Percentiles rank a stretch among this genome's conserved stretches.
These are phyloP conservation scores for Spodoptera litura DNA, from an alignment of 1,140 invertebrate species.

Conservation along the genomic window DNA sequence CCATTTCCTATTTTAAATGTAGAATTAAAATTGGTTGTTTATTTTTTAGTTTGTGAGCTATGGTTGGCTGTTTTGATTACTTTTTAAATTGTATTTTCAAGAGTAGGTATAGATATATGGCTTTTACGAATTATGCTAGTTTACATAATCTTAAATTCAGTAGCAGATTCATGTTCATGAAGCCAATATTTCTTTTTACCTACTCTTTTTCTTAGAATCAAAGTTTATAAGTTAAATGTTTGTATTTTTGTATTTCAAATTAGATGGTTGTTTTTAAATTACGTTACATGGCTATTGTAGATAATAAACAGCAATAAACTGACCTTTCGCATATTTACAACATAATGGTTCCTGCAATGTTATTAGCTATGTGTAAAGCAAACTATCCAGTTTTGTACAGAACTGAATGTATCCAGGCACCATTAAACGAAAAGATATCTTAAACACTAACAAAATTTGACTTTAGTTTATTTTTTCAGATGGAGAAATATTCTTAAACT, in stretches of 20 bases:
- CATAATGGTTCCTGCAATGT: neutral
- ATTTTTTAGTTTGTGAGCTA: neutral
- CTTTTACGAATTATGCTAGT: too few relatives aligned
- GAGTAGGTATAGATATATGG: too few relatives aligned
- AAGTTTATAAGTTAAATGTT: too few relatives aligned
- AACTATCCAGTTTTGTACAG: neutral
- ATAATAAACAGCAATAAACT: slow-evolving; percentile 2
- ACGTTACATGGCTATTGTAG: neutral
- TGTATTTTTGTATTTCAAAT: neutral
- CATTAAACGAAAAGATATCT: too few relatives aligned
- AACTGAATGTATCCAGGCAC: too few relatives aligned
- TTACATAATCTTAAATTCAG: too few relatives aligned
- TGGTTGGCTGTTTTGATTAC: neutral
- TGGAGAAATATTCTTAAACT: too few relatives aligned
- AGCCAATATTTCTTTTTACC: too few relatives aligned
- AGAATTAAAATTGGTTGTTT: slow-evolving; percentile 17
- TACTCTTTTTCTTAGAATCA: too few relatives aligned
- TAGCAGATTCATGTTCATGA: too few relatives aligned
- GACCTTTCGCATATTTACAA: neutral
- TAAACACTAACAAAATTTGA: too few relatives aligned
- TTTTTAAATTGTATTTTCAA: neutral
- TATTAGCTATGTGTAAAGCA: neutral
- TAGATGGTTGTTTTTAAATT: neutral
- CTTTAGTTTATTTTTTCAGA: too few relatives aligned
- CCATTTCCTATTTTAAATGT: slow-evolving; percentile 42